These are phyloP conservation scores for Anniella stebbinsi DNA, from an alignment of 2,797 vertebrate genomes.

Conservation along the genomic window DNA sequence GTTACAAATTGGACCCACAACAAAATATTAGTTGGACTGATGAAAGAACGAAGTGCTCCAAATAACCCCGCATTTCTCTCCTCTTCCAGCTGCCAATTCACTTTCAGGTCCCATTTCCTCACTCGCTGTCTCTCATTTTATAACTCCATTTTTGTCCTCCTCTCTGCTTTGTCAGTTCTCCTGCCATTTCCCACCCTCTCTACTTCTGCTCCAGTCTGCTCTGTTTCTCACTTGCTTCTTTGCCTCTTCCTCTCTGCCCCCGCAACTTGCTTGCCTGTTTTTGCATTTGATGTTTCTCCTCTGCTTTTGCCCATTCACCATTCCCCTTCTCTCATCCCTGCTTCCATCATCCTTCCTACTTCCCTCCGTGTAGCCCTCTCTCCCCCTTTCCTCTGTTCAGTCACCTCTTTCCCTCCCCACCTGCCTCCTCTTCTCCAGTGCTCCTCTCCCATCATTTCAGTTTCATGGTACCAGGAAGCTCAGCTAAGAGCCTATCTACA, in stretches of 20 bases:
- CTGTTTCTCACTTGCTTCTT: neutral
- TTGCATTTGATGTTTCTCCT: too few relatives aligned
- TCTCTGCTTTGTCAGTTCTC: neutral
- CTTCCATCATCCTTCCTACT: neutral
- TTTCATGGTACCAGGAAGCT: neutral
- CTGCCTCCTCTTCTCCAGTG: too few relatives aligned
- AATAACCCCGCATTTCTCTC: neutral
- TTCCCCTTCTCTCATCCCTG: neutral
- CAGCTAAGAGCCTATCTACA: neutral
- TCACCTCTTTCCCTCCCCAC: neutral
- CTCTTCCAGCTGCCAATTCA: neutral
- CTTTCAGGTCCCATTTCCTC: neutral
- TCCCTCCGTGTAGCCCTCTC: too few relatives aligned
- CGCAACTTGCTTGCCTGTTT: neutral
- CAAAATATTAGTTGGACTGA: neutral
- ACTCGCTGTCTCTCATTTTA: too few relatives aligned
- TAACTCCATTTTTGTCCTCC: too few relatives aligned
- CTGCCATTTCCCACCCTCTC: neutral
- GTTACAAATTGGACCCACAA: neutral
- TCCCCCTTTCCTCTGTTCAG: neutral
- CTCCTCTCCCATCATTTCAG: neutral
- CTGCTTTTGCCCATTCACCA: neutral
- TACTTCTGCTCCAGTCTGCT: neutral
- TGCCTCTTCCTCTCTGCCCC: neutral
- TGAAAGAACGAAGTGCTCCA: neutral